These are phyloP conservation scores for Cygnus olor DNA, from an alignment of 2,797 vertebrate genomes.

Conservation along the genomic window DNA sequence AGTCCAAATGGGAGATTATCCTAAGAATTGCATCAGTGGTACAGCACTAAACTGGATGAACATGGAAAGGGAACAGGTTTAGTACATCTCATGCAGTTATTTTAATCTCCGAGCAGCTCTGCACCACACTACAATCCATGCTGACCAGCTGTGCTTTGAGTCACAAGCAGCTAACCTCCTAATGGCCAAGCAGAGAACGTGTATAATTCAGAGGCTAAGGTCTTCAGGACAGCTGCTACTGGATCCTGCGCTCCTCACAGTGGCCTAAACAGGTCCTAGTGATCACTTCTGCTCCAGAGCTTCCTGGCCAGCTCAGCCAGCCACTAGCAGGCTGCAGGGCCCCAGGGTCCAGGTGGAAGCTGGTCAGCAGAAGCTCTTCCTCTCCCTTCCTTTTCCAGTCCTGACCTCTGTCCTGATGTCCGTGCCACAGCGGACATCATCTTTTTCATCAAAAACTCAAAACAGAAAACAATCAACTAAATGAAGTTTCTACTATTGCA, in stretches of 20 bases:
- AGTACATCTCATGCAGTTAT: background rate
- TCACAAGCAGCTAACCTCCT: background rate
- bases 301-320: no score
- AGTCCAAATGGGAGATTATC: fast-evolving
- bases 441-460: background rate
- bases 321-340: background rate
- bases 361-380: background rate
- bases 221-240: background rate
- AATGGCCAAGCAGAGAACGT: fast-evolving
- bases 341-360: fast-evolving
- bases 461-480: background rate
- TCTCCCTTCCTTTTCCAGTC: background rate
- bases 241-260: background rate
- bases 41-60: fast-evolving
- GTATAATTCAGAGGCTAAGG: background rate
- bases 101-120: background rate
- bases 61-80: fast-evolving
- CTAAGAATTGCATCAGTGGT: background rate
- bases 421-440: background rate
- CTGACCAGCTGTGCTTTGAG: no score
- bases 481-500: background rate
- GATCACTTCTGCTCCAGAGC: background rate
- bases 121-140: background rate
- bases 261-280: background rate
- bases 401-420: background rate